phyloP scores from a whole-genome alignment of 2,888 invertebrate species.

The Ormyrus nitidulus region DNA sequence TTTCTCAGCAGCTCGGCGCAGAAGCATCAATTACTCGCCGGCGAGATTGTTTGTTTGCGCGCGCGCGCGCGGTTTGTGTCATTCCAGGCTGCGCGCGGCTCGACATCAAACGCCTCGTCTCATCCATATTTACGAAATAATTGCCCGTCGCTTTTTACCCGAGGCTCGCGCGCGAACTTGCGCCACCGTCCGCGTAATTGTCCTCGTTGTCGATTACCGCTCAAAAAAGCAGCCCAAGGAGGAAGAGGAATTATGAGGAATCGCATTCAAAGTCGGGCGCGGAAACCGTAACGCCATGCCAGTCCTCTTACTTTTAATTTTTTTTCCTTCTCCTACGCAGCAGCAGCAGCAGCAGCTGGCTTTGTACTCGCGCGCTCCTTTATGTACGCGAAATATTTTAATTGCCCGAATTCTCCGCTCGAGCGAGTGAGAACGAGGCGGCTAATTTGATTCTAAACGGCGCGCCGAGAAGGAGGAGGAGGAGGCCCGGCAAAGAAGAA shows the following conservation, averaged over 20 bases:
- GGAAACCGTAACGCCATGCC: constrained; percentile 41
- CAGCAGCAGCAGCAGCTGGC: neutral
- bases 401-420: constrained; percentile 59
- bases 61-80: constrained; percentile 14
- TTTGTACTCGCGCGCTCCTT: constrained; percentile 14
- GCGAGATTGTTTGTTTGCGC: neutral
- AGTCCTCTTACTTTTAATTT: neutral
- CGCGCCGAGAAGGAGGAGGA: constrained; percentile 16
- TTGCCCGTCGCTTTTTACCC: constrained; percentile 31
- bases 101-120: constrained; percentile 46
- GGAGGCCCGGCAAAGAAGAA: neutral
- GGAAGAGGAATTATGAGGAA: constrained; percentile 4
- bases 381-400: constrained; percentile 61
- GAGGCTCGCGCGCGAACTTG: neutral
- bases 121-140: constrained; percentile 57
- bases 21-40: constrained; percentile 9
- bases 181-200: no score
- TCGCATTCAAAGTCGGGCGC: constrained; percentile 46
- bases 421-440: constrained; percentile 60
- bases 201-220: no score
- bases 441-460: constrained; percentile 61
- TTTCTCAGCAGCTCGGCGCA: constrained; percentile 19
- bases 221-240: neutral
- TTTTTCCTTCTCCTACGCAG: constrained; percentile 8
- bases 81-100: constrained; percentile 18